Percentiles rank a stretch among this genome's conserved stretches.
Evolutionary conservation across 1,140 invertebrate species (phyloP).

Genomic region (Meloidogyne chitwoodi): DNA sequence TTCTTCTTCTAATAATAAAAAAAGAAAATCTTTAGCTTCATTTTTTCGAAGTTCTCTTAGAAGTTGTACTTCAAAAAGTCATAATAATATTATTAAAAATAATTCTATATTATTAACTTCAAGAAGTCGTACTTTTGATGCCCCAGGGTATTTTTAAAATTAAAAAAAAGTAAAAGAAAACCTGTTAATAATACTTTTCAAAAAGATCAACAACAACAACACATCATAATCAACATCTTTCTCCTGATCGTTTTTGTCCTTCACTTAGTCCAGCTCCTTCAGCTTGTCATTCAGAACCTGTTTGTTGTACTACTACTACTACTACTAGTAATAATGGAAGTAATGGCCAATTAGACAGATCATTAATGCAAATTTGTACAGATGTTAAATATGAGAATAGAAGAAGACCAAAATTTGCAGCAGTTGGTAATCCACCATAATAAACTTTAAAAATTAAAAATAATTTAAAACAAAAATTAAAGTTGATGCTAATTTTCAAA

Average conservation of each 20-base stretch:
- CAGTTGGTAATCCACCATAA: too few species aligned
- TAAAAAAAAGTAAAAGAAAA: neutral
- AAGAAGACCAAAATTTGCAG: slow-evolving; percentile 54
- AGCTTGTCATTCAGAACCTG: neutral
- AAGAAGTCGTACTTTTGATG: neutral
- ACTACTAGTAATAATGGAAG: neutral
- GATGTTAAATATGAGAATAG: slow-evolving; percentile 60
- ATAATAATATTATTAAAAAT: neutral
- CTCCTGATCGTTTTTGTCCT: slow-evolving; percentile 24
- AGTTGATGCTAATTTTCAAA: slow-evolving; percentile 58
- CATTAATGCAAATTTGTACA: slow-evolving; percentile 59
- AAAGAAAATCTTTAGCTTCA: neutral
- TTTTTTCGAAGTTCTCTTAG: neutral
- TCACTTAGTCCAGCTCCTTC: slow-evolving; percentile 26
- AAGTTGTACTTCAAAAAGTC: neutral
- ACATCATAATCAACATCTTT: slow-evolving; percentile 4
- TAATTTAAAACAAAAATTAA: neutral
- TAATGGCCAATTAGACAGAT: slow-evolving; percentile 51
- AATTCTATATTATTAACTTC: neutral
- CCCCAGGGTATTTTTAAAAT: neutral
- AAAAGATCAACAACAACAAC: neutral
- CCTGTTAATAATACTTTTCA: neutral
- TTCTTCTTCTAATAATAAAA: too few species aligned
- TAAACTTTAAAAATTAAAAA: too few species aligned
- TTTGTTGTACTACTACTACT: too few species aligned